Base-by-base conservation (phyloP, 1,140 invertebrate genomes). In the Polyergus mexicanus region DNA sequence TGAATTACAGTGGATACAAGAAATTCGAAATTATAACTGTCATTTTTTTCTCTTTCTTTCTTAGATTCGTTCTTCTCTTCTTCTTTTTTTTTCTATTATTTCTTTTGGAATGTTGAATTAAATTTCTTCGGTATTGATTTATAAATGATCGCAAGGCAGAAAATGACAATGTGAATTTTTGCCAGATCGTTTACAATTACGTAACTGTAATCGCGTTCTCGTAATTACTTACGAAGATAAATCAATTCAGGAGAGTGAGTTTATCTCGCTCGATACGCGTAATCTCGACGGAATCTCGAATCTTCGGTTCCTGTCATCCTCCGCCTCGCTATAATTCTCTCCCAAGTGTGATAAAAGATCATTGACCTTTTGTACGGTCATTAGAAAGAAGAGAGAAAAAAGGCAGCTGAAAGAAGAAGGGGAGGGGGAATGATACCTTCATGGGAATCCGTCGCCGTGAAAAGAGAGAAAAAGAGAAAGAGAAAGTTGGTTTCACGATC, bases 401-500 rank as follows among this genome's bases (percentile, higher is more conserved):
- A 19, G 3, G 19, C 19, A 47, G 10, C 19, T 2, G 32, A 35
- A 44, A 60, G 32, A 25, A 38, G 32, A 62, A 76, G 11, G 3
- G 44, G 38, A 44, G 28, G 44, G 44, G 25, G 78, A 74, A 60
- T 56, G 78, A 44, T 83, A 41, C 44, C 78, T 60, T 72, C 58
- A 56, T 25, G 63, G 32, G 44, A 69, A 83, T 83, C 60, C 54
- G 25, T 83, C 68, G 68, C 16, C 19, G 51, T 76, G 76, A 88
- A 88, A 88, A 88, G 32, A 63, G 76, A 77, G 62, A 77, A 77
- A 51, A 28, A 65, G 38, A 77, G 76, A 38, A 77, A 51, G 72
- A 77, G 74, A 83, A 89, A 89, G 88, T 89, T 86, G 87, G 84
- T 89, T 88, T 88, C 87, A 89, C 72, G 85, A 80, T 87, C 85